phyloP scores from a whole-genome alignment of 92 coral and sea anemone species.

The Galaxea fascicularis region DNA sequence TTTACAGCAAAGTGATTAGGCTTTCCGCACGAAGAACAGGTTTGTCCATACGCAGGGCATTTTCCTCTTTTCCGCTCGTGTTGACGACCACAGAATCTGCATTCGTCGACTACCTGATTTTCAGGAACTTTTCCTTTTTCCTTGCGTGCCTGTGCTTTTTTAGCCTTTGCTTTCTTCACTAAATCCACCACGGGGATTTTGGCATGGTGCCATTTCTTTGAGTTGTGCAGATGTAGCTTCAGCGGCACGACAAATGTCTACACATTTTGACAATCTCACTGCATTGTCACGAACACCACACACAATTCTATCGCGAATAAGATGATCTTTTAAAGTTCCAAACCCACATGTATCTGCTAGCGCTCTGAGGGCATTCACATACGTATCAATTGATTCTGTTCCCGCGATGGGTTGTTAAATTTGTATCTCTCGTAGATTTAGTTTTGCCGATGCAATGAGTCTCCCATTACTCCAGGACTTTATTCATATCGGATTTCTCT shows the following conservation, averaged over 20 bases:
- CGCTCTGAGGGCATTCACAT: constrained; percentile 46
- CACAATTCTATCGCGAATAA: constrained; percentile 34
- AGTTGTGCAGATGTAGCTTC: constrained; percentile 54
- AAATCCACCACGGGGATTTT: not conserved
- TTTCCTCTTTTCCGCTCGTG: constrained; percentile 46
- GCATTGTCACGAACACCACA: constrained; percentile 42
- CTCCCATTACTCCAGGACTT: constrained; percentile 59
- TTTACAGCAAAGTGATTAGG: constrained; percentile 47
- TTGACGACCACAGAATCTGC: constrained; percentile 42
- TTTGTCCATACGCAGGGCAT: constrained; percentile 63
- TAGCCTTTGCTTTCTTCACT: not conserved
- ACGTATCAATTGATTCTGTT: too few species aligned
- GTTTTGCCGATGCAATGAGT: constrained; percentile 55
- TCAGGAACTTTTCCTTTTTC: constrained; percentile 11
- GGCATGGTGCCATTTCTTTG: constrained; percentile 51
- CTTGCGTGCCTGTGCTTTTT: not conserved
- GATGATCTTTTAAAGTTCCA: constrained; percentile 15
- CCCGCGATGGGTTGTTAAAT: constrained; percentile 46
- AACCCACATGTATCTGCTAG: constrained; percentile 51
- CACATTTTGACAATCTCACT: constrained; percentile 47
- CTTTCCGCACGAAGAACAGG: constrained; percentile 47
- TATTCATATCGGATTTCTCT: constrained; percentile 55
- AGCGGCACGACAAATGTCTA: constrained; percentile 48
- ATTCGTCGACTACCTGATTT: constrained; percentile 13
- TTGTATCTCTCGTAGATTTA: constrained; percentile 24